These are phyloP conservation scores for Xestia xanthographa DNA, from an alignment of 2,888 invertebrate genomes.

Conservation along the genomic window DNA sequence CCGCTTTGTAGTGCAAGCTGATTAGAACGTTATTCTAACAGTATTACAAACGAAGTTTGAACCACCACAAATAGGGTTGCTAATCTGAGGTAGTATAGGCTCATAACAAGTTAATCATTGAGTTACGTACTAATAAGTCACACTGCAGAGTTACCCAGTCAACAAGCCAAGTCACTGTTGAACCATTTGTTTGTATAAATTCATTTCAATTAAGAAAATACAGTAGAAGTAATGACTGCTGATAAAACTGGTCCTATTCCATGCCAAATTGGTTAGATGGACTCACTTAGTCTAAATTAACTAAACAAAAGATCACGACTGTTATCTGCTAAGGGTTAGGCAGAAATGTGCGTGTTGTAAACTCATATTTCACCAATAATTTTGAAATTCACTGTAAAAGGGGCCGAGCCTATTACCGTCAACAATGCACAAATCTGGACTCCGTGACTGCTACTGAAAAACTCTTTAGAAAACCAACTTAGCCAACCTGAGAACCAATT, in stretches of 20 bases:
- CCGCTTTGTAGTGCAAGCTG: too few relatives aligned
- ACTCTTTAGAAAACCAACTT: not conserved
- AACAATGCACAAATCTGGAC: not conserved
- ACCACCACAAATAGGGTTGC: too few relatives aligned
- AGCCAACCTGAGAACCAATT: too few relatives aligned
- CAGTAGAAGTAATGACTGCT: slow-evolving; percentile 30
- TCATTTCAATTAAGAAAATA: slow-evolving; percentile 52
- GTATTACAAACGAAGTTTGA: too few relatives aligned
- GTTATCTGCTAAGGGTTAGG: not conserved
- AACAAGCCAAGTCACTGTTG: slow-evolving; percentile 24
- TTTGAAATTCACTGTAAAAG: not conserved
- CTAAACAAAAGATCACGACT: not conserved
- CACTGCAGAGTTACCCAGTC: not conserved
- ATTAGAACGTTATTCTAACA: too few relatives aligned
- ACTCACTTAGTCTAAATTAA: slow-evolving; percentile 57
- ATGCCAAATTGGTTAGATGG: slow-evolving; percentile 46
- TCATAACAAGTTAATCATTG: slow-evolving; percentile 29
- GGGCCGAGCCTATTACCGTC: not conserved
- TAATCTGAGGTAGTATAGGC: too few relatives aligned
- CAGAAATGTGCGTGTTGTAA: not conserved
- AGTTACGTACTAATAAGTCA: slow-evolving; percentile 2
- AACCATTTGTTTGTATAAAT: slow-evolving; percentile 35
- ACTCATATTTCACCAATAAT: not conserved
- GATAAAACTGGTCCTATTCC: slow-evolving; percentile 43
- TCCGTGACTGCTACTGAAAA: not conserved